Conservation (phyloP, 2,113 vertebrate genomes). For the Corapipo altera region DNA sequence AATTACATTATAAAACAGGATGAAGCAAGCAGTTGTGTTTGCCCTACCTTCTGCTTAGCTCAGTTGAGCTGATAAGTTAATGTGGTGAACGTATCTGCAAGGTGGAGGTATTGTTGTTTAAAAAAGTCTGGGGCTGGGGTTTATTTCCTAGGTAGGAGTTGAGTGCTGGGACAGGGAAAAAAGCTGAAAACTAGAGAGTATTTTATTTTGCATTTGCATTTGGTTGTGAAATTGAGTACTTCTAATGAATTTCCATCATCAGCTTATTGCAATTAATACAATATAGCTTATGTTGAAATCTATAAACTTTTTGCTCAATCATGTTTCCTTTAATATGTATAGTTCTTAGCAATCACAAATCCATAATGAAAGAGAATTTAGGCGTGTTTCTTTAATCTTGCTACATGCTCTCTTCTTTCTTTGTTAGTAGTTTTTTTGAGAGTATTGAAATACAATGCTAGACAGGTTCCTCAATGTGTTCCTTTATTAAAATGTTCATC, state of each 20-base stretch:
- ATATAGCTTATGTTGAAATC: not conserved
- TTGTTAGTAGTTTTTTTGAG: not conserved
- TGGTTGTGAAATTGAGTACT: not conserved
- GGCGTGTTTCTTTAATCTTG: not conserved
- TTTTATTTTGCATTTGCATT: not conserved
- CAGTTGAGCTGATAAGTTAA: not conserved
- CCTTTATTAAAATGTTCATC: not conserved
- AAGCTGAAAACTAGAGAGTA: not conserved
- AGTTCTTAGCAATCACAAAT: not conserved
- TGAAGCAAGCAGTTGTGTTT: not conserved
- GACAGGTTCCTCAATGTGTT: not conserved
- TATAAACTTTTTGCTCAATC: not conserved
- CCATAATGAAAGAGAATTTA: not conserved
- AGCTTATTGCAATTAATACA: not conserved
- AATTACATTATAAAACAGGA: slow-evolving; percentile 22
- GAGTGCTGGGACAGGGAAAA: not conserved
- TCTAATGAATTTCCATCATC: not conserved
- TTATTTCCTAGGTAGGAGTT: not conserved
- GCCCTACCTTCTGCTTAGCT: not conserved
- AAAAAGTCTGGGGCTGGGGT: not conserved
- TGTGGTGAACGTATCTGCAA: not conserved
- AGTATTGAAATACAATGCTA: not conserved
- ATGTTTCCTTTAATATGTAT: not conserved
- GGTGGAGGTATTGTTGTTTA: not conserved
- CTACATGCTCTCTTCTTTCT: not conserved